Conservation (phyloP, 2,888 invertebrate species). For the Pristionchus fissidentatus region DNA sequence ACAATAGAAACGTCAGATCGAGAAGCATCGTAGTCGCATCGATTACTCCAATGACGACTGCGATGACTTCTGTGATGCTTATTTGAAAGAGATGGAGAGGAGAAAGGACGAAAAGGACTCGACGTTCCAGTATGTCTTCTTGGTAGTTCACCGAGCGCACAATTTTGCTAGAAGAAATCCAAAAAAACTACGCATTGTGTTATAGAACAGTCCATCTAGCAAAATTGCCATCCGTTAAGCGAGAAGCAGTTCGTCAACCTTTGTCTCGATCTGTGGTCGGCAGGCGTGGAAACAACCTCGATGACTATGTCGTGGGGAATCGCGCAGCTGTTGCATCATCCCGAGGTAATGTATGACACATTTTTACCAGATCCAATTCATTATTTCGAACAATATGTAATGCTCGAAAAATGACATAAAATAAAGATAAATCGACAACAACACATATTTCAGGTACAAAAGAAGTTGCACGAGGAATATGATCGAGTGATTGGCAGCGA, state of each 20-base stretch:
- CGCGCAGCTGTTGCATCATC: slow-evolving; percentile 52
- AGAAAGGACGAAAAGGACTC: not conserved
- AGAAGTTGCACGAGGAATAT: slow-evolving; percentile 56
- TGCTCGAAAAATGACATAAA: not conserved
- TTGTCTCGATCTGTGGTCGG: slow-evolving; percentile 60
- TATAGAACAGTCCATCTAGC: no score
- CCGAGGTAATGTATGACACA: slow-evolving; percentile 20
- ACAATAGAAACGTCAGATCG: not conserved
- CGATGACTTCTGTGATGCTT: slow-evolving; percentile 42
- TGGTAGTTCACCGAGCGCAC: not conserved
- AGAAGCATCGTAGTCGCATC: slow-evolving; percentile 6
- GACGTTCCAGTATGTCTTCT: not conserved
- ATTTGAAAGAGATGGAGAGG: slow-evolving; percentile 46
- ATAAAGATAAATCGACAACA: not conserved
- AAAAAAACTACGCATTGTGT: no score
- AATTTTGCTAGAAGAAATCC: no score
- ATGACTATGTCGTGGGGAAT: slow-evolving; percentile 61
- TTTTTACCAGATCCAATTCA: not conserved
- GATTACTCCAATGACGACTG: slow-evolving; percentile 39
- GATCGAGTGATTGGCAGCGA: slow-evolving; percentile 52
- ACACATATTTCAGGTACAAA: slow-evolving; percentile 46
- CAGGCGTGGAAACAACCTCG: slow-evolving; percentile 64
- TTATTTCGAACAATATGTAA: not conserved
- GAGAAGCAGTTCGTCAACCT: slow-evolving; percentile 45
- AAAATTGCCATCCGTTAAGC: not conserved